Percentiles rank a stretch among this genome's conserved stretches.
These are phyloP conservation scores for Brachionichthys hirsutus DNA, from an alignment of 2,113 vertebrate species.

Conservation along the genomic window DNA sequence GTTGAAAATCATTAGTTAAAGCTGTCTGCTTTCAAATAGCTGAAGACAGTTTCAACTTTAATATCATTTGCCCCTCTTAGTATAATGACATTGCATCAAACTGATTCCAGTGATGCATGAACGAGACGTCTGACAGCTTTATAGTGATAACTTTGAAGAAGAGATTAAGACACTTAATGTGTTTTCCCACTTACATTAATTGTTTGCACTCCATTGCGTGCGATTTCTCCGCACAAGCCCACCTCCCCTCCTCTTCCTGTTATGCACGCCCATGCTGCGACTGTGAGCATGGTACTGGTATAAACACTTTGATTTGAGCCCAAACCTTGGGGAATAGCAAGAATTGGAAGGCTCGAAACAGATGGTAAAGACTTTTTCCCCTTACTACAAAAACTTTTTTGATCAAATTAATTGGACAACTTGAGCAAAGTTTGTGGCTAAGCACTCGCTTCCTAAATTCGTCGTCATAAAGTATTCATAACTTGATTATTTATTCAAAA, in stretches of 20 bases:
- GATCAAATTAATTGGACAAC: constrained; percentile 78
- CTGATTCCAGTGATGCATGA: constrained; percentile 64
- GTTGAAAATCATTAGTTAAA: constrained; percentile 50
- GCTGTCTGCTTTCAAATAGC: constrained; percentile 33
- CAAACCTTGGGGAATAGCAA: constrained; percentile 73
- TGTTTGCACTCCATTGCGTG: constrained; percentile 75
- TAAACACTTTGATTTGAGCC: constrained; percentile 72
- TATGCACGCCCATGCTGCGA: constrained; percentile 63
- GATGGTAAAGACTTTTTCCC: constrained; percentile 73
- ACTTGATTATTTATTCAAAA: constrained; percentile 58
- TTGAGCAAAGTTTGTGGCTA: constrained; percentile 64
- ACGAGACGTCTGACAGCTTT: constrained; percentile 71
- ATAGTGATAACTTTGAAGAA: constrained; percentile 68
- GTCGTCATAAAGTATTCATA: constrained; percentile 64
- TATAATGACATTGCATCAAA: constrained; percentile 70
- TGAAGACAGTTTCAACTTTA: constrained; percentile 45
- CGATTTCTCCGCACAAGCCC: constrained; percentile 60
- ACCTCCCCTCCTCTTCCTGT: constrained; percentile 45
- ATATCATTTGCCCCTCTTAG: constrained; percentile 57
- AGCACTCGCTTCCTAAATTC: constrained; percentile 46
- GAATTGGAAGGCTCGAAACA: constrained; percentile 70
- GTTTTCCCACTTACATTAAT: constrained; percentile 72
- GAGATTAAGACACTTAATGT: constrained; percentile 77
- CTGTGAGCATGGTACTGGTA: constrained; percentile 50
- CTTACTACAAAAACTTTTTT: constrained; percentile 71